Conservation (phyloP, 2,888 invertebrate genomes). For the Diogma glabrata region DNA sequence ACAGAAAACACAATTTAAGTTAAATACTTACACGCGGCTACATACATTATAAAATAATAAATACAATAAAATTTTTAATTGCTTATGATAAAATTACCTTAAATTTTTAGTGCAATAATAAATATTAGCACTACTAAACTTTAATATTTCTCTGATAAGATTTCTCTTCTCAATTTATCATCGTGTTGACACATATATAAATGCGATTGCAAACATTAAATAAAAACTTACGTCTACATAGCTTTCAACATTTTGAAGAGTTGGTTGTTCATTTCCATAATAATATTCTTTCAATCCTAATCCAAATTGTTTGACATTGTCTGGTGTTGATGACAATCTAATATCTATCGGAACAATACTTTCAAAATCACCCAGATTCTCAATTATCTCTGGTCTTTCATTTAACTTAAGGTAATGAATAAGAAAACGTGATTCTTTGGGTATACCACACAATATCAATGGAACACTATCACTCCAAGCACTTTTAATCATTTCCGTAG, state of each 20-base stretch:
- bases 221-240: too few species aligned
- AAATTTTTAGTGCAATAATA: too few species aligned
- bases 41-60: too few species aligned
- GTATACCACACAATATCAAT: background rate
- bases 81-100: too few species aligned
- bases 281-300: background rate
- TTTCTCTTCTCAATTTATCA: too few species aligned
- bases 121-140: too few species aligned
- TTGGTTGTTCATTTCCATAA: background rate
- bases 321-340: background rate
- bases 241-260: background rate
- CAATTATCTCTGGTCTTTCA: background rate
- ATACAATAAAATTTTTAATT: too few species aligned
- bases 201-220: too few species aligned
- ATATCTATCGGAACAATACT: background rate
- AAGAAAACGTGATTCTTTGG: constrained; percentile 20
- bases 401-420: background rate
- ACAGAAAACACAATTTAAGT: too few species aligned
- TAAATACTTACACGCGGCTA: too few species aligned
- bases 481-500: background rate
- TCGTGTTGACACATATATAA: too few species aligned
- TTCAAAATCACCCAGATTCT: background rate
- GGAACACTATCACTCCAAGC: background rate
- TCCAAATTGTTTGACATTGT: background rate
- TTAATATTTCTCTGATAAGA: too few species aligned